Evolutionary conservation across 2,888 invertebrate species (phyloP), one percentile per base, ranked within the genome.

Genomic region (Philereme vetulata): DNA sequence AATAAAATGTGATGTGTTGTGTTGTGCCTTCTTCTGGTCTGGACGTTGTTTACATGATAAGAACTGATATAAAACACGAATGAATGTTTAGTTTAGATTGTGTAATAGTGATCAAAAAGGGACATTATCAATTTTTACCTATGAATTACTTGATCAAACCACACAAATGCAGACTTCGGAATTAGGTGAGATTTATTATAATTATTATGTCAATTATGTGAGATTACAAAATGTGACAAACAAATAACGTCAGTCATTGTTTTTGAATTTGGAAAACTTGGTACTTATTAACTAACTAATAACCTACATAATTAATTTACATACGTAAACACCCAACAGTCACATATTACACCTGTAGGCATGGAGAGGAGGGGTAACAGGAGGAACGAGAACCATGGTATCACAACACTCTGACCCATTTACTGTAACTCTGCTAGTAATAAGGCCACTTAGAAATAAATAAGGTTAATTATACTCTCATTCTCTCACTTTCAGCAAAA

Each of bases 81-180:
- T 46, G 55, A 56, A 65, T 46, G 55, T 53, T 43, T 48, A 54
- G 36, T 42, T 4, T 4, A 50, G 7, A 44, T 44, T 44, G 10
- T 56, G 48, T 42, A 32, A 40, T 11, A 43, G 56, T 58, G 45
- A 51, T 44, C 45, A 36, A 51, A 46, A 60, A 55, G 44, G 58
- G 58, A 58, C 55, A 51, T 42, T 48, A 54, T 50, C 42, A 50
- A 58, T 49, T 45, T 45, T 49, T 45, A 54, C 62, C 57, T 56
- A 62, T 62, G 58, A 62, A 58, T 55, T 55, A 54, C 56, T 40
- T 2, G 10, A 40, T 48, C 57, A 56, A 61, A 61, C 62, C 61
- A 64, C 64, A 69, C 67, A 67, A 67, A 69, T 69, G 69, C 67
- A 69, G 65, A 60, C 69, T 65, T 60, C 59, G 55, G 60, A 69